Percentiles rank a stretch among this genome's conserved stretches.
These are phyloP conservation scores for Gymnogyps californianus DNA, from an alignment of 2,113 vertebrate species.

Conservation along the genomic window DNA sequence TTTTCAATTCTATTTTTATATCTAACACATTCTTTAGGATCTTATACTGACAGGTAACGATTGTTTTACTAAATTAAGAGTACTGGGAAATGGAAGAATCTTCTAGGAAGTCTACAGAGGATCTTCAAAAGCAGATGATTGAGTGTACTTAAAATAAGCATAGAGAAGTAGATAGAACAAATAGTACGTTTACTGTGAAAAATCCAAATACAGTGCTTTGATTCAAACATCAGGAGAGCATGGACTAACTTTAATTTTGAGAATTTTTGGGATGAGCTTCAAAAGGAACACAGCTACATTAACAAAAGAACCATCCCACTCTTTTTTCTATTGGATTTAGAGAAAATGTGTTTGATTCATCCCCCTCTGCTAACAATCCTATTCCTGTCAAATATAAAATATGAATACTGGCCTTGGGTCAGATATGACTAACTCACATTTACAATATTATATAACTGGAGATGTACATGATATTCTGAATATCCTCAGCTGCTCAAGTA, in stretches of 20 bases:
- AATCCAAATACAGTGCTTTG: neutral
- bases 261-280: neutral
- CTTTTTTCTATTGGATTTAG: neutral
- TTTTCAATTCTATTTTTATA: neutral
- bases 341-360: neutral
- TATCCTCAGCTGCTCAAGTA: neutral
- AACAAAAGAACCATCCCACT: neutral
- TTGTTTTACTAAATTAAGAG: neutral
- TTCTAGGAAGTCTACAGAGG: neutral
- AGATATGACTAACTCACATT: slow-evolving; percentile 10
- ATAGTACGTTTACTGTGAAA: neutral
- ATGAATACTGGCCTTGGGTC: neutral
- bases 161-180: neutral
- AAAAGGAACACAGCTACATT: neutral
- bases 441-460: neutral
- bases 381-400: neutral
- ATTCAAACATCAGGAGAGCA: neutral
- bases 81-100: neutral
- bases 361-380: neutral
- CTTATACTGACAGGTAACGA: neutral
- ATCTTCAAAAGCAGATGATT: neutral
- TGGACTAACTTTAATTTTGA: neutral
- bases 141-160: neutral
- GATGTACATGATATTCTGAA: slow-evolving; percentile 2
- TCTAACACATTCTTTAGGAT: neutral